Base-by-base conservation (phyloP, 2,888 invertebrate species). In the Rosalia funebris region DNA sequence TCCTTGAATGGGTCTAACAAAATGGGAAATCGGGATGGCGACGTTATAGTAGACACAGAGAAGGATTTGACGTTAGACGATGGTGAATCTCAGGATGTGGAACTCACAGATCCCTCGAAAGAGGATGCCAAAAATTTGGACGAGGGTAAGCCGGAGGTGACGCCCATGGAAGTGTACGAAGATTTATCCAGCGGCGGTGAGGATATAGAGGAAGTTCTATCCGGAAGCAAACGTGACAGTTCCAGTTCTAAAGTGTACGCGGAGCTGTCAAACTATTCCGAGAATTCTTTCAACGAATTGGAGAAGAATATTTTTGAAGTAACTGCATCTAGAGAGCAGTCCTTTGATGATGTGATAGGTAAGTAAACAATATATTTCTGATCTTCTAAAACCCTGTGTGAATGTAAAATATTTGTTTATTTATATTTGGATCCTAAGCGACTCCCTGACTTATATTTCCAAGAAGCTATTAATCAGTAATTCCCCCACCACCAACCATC, bases 181-280 rank as follows among this genome's bases (percentile, higher is more conserved):
- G 72, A 71, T 37, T 32, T 72, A 12, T 69, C 71, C 0, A 67
- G 70, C 45, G 69, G 63, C 25, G 62, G 62, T 10, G 69, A 67
- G 20, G 66, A 70, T 56, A 47, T 57, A 59, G 48, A 54, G 14
- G 45, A 52, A 25, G 39, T 45, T 20, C 36, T 58, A 12, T 19
- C 25, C 10, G 50, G 16, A 12, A 31, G 31, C 11, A 41, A 25
- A 39, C 25, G 10, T 14, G 14, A 39, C 11, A 50, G 20, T 14
- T n/a, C n/a, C 25, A 17, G 34, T 1, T 37, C 12, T 1, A 19
- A 48, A 19, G 36, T 37, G 0, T 48, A 36, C 16, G 19, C 20
- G 1, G 20, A 48, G 37, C 16, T 48, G 10, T 37, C 48, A 7
- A 48, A 48, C 34, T 48, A 16, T 19, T 17, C 47, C 19, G 48